These are phyloP conservation scores for Dicrostonyx torquatus DNA, from an alignment of 2,797 vertebrate species.

Conservation along the genomic window DNA sequence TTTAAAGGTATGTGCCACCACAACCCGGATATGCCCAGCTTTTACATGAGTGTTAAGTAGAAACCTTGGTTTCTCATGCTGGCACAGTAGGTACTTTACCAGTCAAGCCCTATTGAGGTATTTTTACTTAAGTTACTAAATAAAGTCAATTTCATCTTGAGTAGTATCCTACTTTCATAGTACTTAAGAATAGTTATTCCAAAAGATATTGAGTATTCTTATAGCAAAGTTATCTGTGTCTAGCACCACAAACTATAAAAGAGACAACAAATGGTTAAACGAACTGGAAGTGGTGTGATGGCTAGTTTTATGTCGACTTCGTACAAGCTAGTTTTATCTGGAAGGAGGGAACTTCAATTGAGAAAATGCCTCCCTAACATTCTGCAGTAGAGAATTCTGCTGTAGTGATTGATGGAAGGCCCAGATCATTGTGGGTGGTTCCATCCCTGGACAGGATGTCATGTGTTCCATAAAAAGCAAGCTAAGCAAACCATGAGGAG, in stretches of 20 bases:
- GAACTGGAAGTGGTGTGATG: neutral
- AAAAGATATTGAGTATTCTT: neutral
- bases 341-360: neutral
- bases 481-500: neutral
- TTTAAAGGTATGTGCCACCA: neutral
- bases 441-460: neutral
- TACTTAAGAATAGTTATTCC: conserved; percentile 15
- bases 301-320: neutral
- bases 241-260: neutral
- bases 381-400: neutral
- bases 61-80: neutral
- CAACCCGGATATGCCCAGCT: neutral
- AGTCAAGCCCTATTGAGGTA: neutral
- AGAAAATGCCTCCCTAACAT: neutral
- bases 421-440: neutral
- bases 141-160: neutral
- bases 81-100: neutral
- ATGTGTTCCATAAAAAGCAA: neutral
- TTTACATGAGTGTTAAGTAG: neutral
- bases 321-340: neutral
- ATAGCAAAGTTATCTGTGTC: conserved; percentile 20
- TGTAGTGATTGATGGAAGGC: neutral
- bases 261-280: neutral
- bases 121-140: neutral
- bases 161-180: neutral